Percentiles rank a stretch among this genome's conserved stretches.
phyloP scores from a whole-genome alignment of 53 echinoderm and acorn worm species.

The Holothuria scabra region DNA sequence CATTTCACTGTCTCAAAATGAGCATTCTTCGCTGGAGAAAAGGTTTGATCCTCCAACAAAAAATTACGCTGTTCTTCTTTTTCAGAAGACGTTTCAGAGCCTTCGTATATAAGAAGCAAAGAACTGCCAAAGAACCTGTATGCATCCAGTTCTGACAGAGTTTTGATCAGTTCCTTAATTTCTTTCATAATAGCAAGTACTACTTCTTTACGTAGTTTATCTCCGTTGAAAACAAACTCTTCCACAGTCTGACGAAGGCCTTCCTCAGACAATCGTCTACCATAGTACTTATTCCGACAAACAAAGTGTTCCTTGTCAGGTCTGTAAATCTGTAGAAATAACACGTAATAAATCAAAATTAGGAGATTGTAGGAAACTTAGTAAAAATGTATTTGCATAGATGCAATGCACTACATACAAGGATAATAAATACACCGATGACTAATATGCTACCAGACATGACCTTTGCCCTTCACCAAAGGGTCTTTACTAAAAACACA shows the following conservation, averaged over 20 bases:
- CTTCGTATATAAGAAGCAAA: conserved; percentile 85
- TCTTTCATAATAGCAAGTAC: conserved; percentile 65
- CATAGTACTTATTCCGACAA: conserved; percentile 92
- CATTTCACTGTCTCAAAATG: not conserved
- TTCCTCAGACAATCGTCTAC: conserved; percentile 72
- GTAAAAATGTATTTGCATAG: not conserved
- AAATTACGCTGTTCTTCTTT: no score
- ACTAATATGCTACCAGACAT: not conserved
- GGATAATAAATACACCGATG: not conserved
- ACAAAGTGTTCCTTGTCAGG: conserved; percentile 62
- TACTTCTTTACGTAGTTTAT: conserved; percentile 62
- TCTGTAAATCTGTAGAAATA: conserved; percentile 65
- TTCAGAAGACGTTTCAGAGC: not conserved
- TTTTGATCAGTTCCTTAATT: conserved; percentile 51
- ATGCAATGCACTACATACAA: not conserved
- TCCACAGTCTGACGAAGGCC: conserved; percentile 68
- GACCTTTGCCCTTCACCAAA: no score
- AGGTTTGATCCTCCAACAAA: no score
- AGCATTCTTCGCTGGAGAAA: not conserved
- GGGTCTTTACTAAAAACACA: no score
- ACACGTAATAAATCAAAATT: not conserved
- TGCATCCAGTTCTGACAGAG: conserved; percentile 55
- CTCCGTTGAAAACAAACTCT: conserved; percentile 63
- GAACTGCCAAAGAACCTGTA: conserved; percentile 80
- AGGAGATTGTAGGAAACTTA: not conserved